Base-by-base conservation (phyloP, 2,888 invertebrate species). In the Oscheius sp. region DNA sequence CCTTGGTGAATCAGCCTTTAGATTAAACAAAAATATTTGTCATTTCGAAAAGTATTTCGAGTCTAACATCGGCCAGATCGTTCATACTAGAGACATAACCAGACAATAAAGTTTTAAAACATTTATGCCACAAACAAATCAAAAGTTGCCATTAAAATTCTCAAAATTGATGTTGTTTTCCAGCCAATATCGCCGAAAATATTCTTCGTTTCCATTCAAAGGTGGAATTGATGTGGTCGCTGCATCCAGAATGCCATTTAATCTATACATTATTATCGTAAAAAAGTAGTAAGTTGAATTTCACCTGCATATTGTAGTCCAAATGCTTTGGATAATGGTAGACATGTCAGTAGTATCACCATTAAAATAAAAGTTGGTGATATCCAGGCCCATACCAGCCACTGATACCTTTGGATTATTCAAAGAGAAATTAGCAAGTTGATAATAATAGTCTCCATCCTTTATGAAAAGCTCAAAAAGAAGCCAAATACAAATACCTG, bases 261-360 rank as follows among this genome's bases (percentile, higher is more conserved):
- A 25, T 42, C 20, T 42, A 8, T 12, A 8, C 15, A 42, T 17
- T 3, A 0, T 17, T 42, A 17, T 42, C 37, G 6, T 37, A 10
- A 37, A 8, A 37, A 37, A 37, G 37, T 46, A 46, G 2, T 5
- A 4, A n/a, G n/a, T 55, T 17, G 6, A n/a, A 55, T 34, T 6
- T n/a, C 5, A 55, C 55, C 23, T 31, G 55, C 55, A 55, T 33
- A 55, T 55, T n/a, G 15, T 29, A 3, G 33, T 20, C 55, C 55
- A 55, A 5, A 55, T 23, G n/a, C 2, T 25, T 55, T 55, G 55
- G 34, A 29, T 33, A 15, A 55, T 23, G 5, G 23, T 48, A 48
- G 37, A 12, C n/a, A 33, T 17, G 4, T 55, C n/a, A 5, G 33
- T 20, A 2, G 55, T 33, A 33, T 55, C n/a, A 29, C 50, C 50